These are phyloP conservation scores for Scaptomyza flava DNA, from an alignment of 2,888 invertebrate genomes.

Conservation along the genomic window DNA sequence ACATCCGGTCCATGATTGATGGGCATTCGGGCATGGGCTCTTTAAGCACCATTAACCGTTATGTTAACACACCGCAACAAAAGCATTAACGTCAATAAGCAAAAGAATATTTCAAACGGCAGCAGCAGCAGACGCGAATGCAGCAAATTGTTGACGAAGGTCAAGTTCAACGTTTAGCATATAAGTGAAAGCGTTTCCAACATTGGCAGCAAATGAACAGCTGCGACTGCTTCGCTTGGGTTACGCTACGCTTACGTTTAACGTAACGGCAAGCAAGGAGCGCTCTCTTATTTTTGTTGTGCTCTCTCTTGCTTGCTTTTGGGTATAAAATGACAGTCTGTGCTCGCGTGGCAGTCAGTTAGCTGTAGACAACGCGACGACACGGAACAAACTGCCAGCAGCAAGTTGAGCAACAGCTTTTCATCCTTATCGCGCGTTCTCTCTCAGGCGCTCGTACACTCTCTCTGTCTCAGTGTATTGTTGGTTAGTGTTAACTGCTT, in stretches of 20 bases:
- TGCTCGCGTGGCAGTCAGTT: constrained; percentile 49
- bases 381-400: constrained; percentile 44
- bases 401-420: constrained; percentile 9
- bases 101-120: not conserved
- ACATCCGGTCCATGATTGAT: constrained; percentile 61
- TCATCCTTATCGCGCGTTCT: constrained; percentile 26
- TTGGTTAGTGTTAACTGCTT: constrained; percentile 35
- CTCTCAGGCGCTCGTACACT: constrained; percentile 4
- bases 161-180: constrained; percentile 66
- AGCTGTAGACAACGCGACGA: constrained; percentile 59
- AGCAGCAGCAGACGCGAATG: constrained; percentile 21
- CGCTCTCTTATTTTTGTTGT: constrained; percentile 1
- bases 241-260: constrained; percentile 37
- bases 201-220: constrained; percentile 33
- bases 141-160: constrained; percentile 66
- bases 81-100: constrained; percentile 1
- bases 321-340: constrained; percentile 56
- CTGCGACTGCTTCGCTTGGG: constrained; percentile 22
- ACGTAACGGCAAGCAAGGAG: constrained; percentile 26
- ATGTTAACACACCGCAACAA: constrained; percentile 32
- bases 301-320: constrained; percentile 1
- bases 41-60: constrained; percentile 26
- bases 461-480: constrained; percentile 1
- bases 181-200: constrained; percentile 16
- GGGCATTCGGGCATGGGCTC: constrained; percentile 33